A percentile compares a stretch with the other conserved stretches of the same genome.
phyloP scores from a whole-genome alignment of 2,888 invertebrate species.

The Noctua janthina region DNA sequence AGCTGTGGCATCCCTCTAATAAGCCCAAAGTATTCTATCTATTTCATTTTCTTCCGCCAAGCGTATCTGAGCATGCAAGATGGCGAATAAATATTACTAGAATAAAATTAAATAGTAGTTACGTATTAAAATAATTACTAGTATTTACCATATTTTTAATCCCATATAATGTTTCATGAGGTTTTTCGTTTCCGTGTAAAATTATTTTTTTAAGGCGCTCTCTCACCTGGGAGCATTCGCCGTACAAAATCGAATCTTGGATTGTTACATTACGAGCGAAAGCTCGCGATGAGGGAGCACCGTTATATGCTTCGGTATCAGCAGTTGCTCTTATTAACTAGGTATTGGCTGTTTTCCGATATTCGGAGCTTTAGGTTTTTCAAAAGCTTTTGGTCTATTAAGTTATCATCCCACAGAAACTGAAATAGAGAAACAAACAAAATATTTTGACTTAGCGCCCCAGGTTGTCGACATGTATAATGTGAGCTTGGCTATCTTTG shows the following conservation, averaged over 20 bases:
- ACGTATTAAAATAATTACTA: not conserved
- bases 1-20: constrained; percentile 47
- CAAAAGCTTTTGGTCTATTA: not conserved
- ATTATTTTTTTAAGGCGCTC: too few relatives aligned
- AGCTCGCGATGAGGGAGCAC: not conserved
- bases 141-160: not conserved
- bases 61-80: constrained; percentile 47
- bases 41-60: constrained; percentile 44
- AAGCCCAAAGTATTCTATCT: constrained; percentile 51
- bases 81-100: constrained; percentile 13
- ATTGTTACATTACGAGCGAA: not conserved
- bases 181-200: not conserved
- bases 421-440: too few relatives aligned
- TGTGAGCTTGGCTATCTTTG: too few relatives aligned
- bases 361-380: not conserved
- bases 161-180: not conserved
- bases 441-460: too few relatives aligned
- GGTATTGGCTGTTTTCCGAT: not conserved
- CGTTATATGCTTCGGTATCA: not conserved
- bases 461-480: too few relatives aligned
- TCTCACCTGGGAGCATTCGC: too few relatives aligned
- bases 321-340: not conserved
- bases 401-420: not conserved
- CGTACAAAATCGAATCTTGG: not conserved
- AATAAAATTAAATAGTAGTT: not conserved